These are phyloP conservation scores for Sebastes steindachneri DNA, from an alignment of 2,797 vertebrate genomes.

Conservation along the genomic window DNA sequence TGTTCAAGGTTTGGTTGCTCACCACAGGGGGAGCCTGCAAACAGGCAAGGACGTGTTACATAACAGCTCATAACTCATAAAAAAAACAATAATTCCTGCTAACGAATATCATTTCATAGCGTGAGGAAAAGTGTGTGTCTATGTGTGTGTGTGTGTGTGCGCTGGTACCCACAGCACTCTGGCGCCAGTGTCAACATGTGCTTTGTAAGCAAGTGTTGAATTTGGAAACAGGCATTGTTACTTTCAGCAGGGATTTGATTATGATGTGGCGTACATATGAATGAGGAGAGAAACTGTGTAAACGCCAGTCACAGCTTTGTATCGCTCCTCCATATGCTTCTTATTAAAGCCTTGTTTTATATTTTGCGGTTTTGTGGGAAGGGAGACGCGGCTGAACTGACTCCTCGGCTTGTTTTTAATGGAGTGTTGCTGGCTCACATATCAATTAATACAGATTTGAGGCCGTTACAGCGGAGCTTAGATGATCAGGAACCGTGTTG, in stretches of 20 bases:
- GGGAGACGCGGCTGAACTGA: constrained; percentile 38
- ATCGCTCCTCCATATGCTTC: constrained; percentile 58
- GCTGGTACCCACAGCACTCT: constrained; percentile 14
- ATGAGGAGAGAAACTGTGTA: constrained; percentile 60
- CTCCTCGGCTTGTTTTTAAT: constrained; percentile 60
- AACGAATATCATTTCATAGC: constrained; percentile 43
- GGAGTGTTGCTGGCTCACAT: constrained; percentile 52
- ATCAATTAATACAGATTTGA: constrained; percentile 59
- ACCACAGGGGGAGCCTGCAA: constrained; percentile 1
- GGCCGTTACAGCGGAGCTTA: constrained; percentile 5
- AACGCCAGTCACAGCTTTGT: constrained; percentile 54
- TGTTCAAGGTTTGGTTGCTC: background rate
- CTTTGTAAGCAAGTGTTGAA: constrained; percentile 74
- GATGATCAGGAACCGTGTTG: constrained; percentile 6
- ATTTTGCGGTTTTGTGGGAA: constrained; percentile 46
- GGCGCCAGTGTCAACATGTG: constrained; percentile 64
- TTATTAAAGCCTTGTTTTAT: constrained; percentile 60
- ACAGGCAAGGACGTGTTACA: background rate
- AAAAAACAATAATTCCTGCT: constrained; percentile 35
- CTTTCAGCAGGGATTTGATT: constrained; percentile 68
- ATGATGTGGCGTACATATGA: constrained; percentile 67
- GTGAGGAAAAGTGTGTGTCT: background rate
- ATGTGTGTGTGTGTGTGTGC: background rate
- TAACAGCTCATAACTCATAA: constrained; percentile 52
- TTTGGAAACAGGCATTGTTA: constrained; percentile 69